These are phyloP conservation scores for Linurgus olivaceus DNA, from an alignment of 2,797 vertebrate genomes.

Conservation along the genomic window DNA sequence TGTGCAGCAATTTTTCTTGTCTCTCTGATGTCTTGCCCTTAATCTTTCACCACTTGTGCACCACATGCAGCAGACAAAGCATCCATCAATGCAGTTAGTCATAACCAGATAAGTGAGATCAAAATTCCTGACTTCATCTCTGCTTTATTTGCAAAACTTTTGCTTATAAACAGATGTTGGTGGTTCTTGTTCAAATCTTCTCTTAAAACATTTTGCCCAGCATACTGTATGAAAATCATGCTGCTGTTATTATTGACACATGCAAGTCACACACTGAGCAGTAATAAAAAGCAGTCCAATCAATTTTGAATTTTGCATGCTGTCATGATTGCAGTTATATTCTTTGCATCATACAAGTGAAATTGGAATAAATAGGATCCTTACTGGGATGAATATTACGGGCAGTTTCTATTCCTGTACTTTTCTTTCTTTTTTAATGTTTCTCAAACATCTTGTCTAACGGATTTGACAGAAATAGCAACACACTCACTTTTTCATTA, in stretches of 20 bases:
- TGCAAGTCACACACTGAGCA: conserved; percentile 14
- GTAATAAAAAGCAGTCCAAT: conserved; percentile 50
- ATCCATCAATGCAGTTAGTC: background rate
- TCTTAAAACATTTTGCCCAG: background rate
- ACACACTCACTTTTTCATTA: conserved; percentile 18
- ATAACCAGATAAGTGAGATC: conserved; percentile 14
- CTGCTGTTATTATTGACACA: conserved; percentile 35
- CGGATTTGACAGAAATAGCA: background rate
- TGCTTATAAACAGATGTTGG: conserved; percentile 29
- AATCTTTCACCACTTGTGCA: conserved; percentile 15
- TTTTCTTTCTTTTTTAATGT: background rate
- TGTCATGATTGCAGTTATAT: background rate
- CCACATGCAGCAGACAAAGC: background rate
- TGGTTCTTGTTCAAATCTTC: background rate
- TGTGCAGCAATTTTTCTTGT: background rate
- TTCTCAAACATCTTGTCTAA: background rate
- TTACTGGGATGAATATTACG: background rate
- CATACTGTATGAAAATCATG: background rate
- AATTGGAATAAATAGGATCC: conserved; percentile 1
- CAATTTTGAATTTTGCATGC: background rate
- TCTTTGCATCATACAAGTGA: conserved; percentile 3
- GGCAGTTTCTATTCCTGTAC: background rate
- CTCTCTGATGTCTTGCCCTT: conserved; percentile 51
- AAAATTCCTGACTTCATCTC: conserved; percentile 5
- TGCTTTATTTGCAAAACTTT: background rate